Percentiles rank a stretch among this genome's conserved stretches.
phyloP scores from a whole-genome alignment of 2,797 vertebrate genomes.

The Podarcis lilfordi region DNA sequence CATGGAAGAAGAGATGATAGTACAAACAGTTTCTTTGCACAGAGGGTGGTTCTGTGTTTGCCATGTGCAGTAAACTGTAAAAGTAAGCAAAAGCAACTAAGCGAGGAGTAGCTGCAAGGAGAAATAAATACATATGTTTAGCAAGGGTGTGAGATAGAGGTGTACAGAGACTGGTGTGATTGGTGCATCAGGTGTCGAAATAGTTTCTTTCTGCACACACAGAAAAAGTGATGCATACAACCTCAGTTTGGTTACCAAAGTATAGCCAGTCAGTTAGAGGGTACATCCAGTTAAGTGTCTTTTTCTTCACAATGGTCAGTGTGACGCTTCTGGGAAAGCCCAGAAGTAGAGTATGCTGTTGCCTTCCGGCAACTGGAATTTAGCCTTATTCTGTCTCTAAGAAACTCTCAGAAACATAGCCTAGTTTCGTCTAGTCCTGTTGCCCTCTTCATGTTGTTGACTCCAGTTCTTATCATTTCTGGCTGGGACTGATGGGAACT shows the following conservation, averaged over 20 bases:
- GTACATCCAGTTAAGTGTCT: not conserved
- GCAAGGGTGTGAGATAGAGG: not conserved
- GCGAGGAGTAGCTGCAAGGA: not conserved
- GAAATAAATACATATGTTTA: not conserved
- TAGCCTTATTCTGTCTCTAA: not conserved
- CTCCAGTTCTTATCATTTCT: not conserved
- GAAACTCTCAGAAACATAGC: not conserved
- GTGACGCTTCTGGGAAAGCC: not conserved
- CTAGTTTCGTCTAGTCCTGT: too few species aligned
- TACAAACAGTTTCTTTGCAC: not conserved
- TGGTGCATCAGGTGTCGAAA: not conserved
- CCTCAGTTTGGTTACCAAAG: not conserved
- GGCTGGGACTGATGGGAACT: not conserved
- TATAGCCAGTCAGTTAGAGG: too few species aligned
- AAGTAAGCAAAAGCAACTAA: not conserved
- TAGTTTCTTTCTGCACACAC: not conserved
- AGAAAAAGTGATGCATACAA: not conserved
- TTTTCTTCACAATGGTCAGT: not conserved
- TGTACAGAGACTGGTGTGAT: not conserved
- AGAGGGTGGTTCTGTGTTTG: slow-evolving; percentile 8
- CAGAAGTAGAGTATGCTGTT: not conserved
- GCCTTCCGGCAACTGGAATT: not conserved
- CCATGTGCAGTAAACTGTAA: not conserved
- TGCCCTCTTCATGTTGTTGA: too few species aligned
- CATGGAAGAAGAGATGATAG: slow-evolving; percentile 7